Evolutionary conservation across 2,888 invertebrate genomes (phyloP).

Genomic region (Arenicola marina): DNA sequence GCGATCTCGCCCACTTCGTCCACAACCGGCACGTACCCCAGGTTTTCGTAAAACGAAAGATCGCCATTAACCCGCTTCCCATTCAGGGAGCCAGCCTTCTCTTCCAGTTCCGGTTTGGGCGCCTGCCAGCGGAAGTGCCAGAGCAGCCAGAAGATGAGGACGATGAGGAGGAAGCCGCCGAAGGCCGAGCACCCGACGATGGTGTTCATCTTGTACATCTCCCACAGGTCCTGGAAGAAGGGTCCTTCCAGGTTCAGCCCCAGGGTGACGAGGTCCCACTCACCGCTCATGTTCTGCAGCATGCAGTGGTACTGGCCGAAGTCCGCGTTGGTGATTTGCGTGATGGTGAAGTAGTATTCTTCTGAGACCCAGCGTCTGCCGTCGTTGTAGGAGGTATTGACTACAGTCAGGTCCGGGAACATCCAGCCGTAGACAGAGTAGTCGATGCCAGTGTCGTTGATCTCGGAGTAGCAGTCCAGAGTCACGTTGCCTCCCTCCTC

Average conservation of each 20-base stretch:
- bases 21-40: too few species aligned
- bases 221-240: background rate
- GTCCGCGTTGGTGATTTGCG: background rate
- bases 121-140: conserved; percentile 2
- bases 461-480: background rate
- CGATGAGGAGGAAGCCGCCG: background rate
- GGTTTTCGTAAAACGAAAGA: too few species aligned
- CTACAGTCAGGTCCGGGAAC: background rate
- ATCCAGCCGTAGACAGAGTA: background rate
- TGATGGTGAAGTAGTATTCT: background rate
- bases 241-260: conserved; percentile 5
- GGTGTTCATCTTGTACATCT: conserved; percentile 2
- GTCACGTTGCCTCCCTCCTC: background rate
- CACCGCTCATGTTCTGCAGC: background rate
- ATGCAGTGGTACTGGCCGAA: conserved; percentile 5
- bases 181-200: conserved; percentile 2
- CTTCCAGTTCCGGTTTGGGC: too few species aligned
- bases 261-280: background rate
- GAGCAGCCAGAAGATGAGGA: background rate
- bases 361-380: background rate
- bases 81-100: too few species aligned
- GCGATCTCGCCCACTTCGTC: too few species aligned
- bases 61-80: too few species aligned
- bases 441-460: background rate
- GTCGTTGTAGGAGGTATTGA: background rate